Conservation (phyloP, 1,140 invertebrate genomes). For the Drosophila elegans region DNA sequence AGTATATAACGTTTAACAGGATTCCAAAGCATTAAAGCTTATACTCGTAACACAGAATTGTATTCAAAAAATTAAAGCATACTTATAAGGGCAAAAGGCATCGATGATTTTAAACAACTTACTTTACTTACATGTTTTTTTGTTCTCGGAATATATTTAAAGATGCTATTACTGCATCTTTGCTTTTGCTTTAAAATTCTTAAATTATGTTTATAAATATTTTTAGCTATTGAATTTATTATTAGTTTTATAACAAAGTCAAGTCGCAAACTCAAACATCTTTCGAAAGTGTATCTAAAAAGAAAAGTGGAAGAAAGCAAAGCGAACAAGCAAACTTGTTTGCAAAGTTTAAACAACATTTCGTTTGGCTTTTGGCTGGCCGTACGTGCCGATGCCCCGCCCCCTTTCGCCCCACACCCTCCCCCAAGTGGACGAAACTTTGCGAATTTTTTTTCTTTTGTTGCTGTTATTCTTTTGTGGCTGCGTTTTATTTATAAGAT, state of each 20-base stretch:
- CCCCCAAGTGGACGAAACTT: constrained; percentile 40
- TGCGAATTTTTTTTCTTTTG: constrained; percentile 49
- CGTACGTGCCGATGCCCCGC: constrained; percentile 56
- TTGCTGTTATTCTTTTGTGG: constrained; percentile 48
- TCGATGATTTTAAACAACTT: too few relatives aligned
- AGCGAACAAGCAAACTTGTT: constrained; percentile 76
- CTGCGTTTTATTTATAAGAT: constrained; percentile 75
- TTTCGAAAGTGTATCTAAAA: constrained; percentile 20
- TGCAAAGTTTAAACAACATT: constrained; percentile 83
- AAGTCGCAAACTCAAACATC: not conserved
- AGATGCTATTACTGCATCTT: too few relatives aligned
- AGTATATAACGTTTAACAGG: not conserved
- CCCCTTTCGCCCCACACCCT: not conserved
- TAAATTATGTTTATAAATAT: too few relatives aligned
- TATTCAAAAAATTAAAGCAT: too few relatives aligned
- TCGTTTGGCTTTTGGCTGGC: constrained; percentile 62
- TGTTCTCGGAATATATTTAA: too few relatives aligned
- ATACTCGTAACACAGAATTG: too few relatives aligned
- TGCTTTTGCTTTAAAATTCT: too few relatives aligned
- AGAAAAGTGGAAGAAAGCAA: constrained; percentile 48
- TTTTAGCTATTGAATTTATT: too few relatives aligned
- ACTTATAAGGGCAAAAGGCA: too few relatives aligned
- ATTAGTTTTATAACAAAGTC: too few relatives aligned
- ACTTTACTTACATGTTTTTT: too few relatives aligned
- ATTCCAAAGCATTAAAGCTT: not conserved